Conservation (phyloP, 1,140 invertebrate species). For the Drosophila asahinai region DNA sequence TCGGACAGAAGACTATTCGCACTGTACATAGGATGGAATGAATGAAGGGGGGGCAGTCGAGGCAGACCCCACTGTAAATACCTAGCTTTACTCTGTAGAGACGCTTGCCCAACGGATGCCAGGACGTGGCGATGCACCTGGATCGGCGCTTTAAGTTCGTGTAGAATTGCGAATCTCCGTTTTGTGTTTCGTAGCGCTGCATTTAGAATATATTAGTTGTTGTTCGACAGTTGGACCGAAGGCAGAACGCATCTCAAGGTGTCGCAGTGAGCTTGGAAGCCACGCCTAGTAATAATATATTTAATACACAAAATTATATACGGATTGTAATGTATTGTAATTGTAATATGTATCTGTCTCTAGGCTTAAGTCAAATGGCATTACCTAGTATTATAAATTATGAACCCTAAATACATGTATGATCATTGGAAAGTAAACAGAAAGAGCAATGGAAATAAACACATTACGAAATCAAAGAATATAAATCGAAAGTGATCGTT, state of each 20-base stretch:
- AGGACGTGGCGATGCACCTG: slow-evolving; percentile 20
- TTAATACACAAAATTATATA: slow-evolving; percentile 50
- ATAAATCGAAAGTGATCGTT: not conserved
- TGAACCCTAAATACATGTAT: slow-evolving; percentile 58
- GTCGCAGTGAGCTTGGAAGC: slow-evolving; percentile 39
- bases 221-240: slow-evolving; percentile 48
- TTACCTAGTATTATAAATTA: slow-evolving; percentile 78
- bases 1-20: slow-evolving; percentile 30
- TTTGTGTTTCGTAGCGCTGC: slow-evolving; percentile 61
- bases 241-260: slow-evolving; percentile 59
- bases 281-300: slow-evolving; percentile 33
- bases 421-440: slow-evolving; percentile 53
- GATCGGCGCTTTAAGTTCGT: slow-evolving; percentile 44
- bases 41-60: not conserved
- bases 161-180: slow-evolving; percentile 40
- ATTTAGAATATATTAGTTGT: slow-evolving; percentile 62
- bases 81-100: slow-evolving; percentile 70
- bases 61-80: slow-evolving; percentile 60
- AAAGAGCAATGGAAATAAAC: slow-evolving; percentile 71
- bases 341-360: slow-evolving; percentile 55
- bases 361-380: slow-evolving; percentile 72
- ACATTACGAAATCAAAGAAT: slow-evolving; percentile 71
- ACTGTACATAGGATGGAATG: slow-evolving; percentile 41
- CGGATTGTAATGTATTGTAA: slow-evolving; percentile 71
- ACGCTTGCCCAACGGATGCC: slow-evolving; percentile 36